Evolutionary conservation across 2,888 invertebrate species (phyloP), one percentile per base, ranked within the genome.

Genomic region (Chironomus tentans): DNA sequence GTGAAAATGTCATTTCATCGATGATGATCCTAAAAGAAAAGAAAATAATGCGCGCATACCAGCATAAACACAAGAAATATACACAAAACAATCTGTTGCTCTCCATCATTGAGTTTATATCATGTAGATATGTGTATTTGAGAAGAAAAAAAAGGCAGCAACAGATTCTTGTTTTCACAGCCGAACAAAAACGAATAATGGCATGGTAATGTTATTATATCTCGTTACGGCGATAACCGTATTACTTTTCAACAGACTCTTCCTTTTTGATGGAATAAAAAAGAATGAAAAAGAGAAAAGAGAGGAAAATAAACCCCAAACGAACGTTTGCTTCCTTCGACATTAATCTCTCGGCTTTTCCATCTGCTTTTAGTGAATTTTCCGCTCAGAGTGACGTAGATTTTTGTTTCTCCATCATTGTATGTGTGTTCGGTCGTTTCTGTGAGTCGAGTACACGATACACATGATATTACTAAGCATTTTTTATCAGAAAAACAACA

Each of bases 171-270:
- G 47, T 24, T 73, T 62, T 62, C 28, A 28, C 72, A 73, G 15
- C 72, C 72, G 72, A 73, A 73, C 72, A 73, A 61, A 61, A 73
- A 61, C 72, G 62, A 73, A 73, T 61, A 65, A 73, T 73, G 71
- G 71, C 56, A 56, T 38, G 56, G 65, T 46, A 73, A 73, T 62
- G 62, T 50, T 47, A 70, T 71, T 71, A 71, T 50, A 71, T 56
- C 50, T 62, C 62, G 62, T 28, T 68, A 22, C 21, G 65, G 62
- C 21, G 65, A 65, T 65, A 65, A 65, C 65, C 65, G 65, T 65
- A 65, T 68, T 38, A 68, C 13, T 22, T 21, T 65, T 24, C 50
- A 24, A 56, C 22, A 71, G 70, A 70, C 18, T 22, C 24, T 65
- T 68, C 15, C n/a, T 61, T 62, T 61, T n/a, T n/a, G n/a, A n/a